These are phyloP conservation scores for Monochamus alternatus DNA, from an alignment of 2,888 invertebrate genomes.

Conservation along the genomic window DNA sequence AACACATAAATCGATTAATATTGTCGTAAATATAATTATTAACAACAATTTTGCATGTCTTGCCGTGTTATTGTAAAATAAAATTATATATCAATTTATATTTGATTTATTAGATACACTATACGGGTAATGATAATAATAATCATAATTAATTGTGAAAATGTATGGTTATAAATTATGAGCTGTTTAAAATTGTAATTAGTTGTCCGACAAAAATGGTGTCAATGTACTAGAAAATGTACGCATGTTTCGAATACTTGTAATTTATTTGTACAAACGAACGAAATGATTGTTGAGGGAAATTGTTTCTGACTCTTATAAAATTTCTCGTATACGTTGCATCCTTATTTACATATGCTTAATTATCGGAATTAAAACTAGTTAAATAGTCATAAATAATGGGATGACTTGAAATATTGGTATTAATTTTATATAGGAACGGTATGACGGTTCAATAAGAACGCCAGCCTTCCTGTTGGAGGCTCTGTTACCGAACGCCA, in stretches of 20 bases:
- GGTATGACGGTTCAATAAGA: too few species aligned
- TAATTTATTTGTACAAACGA: too few species aligned
- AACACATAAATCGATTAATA: neutral
- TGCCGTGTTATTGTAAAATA: slow-evolving; percentile 13
- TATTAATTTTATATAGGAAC: too few species aligned
- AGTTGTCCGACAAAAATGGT: neutral
- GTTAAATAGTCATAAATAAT: too few species aligned
- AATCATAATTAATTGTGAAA: slow-evolving; percentile 22
- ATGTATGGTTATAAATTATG: neutral
- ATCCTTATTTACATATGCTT: too few species aligned
- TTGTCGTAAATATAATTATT: neutral
- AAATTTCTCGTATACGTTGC: too few species aligned
- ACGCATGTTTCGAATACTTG: too few species aligned
- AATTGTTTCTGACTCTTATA: too few species aligned
- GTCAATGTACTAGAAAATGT: neutral
- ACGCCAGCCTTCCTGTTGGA: neutral
- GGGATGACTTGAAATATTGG: too few species aligned
- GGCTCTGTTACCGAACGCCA: neutral
- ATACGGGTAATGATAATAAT: neutral
- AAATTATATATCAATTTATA: slow-evolving; percentile 13
- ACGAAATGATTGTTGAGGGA: too few species aligned
- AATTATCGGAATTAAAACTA: too few species aligned
- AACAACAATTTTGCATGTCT: slow-evolving; percentile 6
- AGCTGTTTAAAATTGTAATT: slow-evolving; percentile 3
- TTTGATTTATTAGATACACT: neutral